Evolutionary conservation across 2,113 vertebrate species (phyloP).

Genomic region (Zosterops lateralis): DNA sequence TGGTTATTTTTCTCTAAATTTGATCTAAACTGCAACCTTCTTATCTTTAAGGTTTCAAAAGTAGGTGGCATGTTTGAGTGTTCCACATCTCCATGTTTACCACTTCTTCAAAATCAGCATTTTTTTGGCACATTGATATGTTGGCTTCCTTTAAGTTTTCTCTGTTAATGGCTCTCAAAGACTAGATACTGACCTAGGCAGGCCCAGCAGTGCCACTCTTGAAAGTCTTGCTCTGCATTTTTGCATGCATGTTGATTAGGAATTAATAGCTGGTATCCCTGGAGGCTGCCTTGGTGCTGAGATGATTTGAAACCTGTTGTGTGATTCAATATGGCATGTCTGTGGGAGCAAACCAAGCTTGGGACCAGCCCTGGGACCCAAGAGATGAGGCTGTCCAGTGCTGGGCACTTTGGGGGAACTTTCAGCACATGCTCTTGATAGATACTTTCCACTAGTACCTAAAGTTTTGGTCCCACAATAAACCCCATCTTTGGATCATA

Average conservation of each 20-base stretch:
- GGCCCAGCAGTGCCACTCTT: neutral
- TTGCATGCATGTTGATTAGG: neutral
- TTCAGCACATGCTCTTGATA: neutral
- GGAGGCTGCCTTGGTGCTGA: neutral
- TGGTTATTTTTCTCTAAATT: neutral
- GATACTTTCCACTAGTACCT: neutral
- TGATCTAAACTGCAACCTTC: neutral
- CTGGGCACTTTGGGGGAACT: neutral
- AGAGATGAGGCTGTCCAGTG: neutral
- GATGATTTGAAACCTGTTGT: neutral
- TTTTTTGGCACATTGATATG: accelerated
- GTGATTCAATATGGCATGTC: neutral
- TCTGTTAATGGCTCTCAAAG: neutral
- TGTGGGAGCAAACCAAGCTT: neutral
- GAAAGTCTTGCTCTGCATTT: neutral
- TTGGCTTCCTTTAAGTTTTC: neutral
- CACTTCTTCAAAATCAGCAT: neutral
- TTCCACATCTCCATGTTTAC: neutral
- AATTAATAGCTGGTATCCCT: neutral
- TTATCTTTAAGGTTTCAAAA: neutral
- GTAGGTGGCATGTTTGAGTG: neutral
- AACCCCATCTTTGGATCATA: neutral
- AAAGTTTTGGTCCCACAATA: neutral
- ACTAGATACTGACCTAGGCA: neutral
- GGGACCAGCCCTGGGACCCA: neutral